These are phyloP conservation scores for Ancistrus triradiatus DNA, from an alignment of 2,113 vertebrate species.

Conservation along the genomic window DNA sequence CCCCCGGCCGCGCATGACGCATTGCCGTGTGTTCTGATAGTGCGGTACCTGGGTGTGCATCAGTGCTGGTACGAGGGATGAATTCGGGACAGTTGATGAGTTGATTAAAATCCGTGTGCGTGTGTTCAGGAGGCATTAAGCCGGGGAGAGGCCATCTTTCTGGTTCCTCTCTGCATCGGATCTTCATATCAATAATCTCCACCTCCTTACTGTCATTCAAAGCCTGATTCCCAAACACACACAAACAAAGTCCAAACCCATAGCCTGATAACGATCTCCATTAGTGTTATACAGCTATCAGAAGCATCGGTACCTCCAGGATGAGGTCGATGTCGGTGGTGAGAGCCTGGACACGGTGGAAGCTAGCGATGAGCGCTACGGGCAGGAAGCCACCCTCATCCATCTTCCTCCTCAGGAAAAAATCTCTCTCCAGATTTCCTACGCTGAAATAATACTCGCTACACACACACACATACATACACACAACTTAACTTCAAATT, in stretches of 20 bases:
- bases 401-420: constrained; percentile 96
- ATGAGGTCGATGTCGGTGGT: constrained; percentile 91
- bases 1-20: too few species aligned
- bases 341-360: constrained; percentile 93
- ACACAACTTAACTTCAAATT: too few species aligned
- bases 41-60: constrained; percentile 82
- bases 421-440: constrained; percentile 93
- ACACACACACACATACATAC: constrained; percentile 16
- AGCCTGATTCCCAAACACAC: constrained; percentile 63
- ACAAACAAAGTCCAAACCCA: neutral
- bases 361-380: constrained; percentile 86
- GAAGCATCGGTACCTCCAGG: constrained; percentile 69
- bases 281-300: too few species aligned
- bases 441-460: constrained; percentile 98
- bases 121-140: constrained; percentile 75
- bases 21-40: too few species aligned
- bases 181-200: constrained; percentile 90
- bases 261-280: too few species aligned
- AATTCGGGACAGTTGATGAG: constrained; percentile 97
- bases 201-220: constrained; percentile 94
- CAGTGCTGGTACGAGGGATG: constrained; percentile 81
- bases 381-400: constrained; percentile 90
- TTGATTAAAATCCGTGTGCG: constrained; percentile 90
- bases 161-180: constrained; percentile 87
- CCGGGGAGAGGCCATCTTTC: constrained; percentile 93